A percentile compares a stretch with the other conserved stretches of the same genome.
Evolutionary conservation across 2,113 vertebrate species (phyloP).

Genomic region (Leptobrachium leishanense): DNA sequence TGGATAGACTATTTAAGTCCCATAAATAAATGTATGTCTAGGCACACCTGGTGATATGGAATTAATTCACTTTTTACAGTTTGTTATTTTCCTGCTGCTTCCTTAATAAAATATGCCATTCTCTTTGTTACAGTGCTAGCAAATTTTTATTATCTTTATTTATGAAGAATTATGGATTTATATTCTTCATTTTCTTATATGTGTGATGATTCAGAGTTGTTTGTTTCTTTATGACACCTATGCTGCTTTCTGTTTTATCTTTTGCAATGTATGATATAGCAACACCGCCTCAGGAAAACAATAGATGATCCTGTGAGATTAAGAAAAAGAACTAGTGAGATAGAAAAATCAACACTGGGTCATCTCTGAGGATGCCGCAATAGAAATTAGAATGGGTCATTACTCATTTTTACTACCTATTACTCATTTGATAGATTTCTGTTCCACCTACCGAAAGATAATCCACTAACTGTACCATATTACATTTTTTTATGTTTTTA

Average conservation of each 20-base stretch:
- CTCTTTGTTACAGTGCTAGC: constrained; percentile 13
- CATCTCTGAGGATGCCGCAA: neutral
- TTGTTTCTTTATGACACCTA: constrained; percentile 38
- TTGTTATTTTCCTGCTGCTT: constrained; percentile 30
- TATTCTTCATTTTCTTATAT: constrained; percentile 34
- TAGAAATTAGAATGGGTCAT: neutral
- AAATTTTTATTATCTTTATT: constrained; percentile 38
- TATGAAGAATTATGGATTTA: constrained; percentile 39
- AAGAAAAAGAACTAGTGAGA: constrained; percentile 15
- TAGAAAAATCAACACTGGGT: constrained; percentile 5
- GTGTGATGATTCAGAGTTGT: constrained; percentile 31
- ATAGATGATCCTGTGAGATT: constrained; percentile 22
- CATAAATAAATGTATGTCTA: constrained; percentile 20
- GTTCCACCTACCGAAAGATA: no score
- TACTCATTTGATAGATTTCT: neutral
- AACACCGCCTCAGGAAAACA: constrained; percentile 35
- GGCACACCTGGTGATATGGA: constrained; percentile 22
- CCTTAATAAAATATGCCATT: constrained; percentile 27
- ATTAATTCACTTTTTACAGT: constrained; percentile 28
- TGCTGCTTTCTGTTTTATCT: constrained; percentile 35
- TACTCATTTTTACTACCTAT: neutral
- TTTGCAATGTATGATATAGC: constrained; percentile 23
- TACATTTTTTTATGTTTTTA: no score
- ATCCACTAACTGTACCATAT: no score
- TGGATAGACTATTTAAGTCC: constrained; percentile 13